A percentile compares a stretch with the other conserved stretches of the same genome.
phyloP scores from a whole-genome alignment of 2,888 invertebrate genomes.

The Nowickia ferox region DNA sequence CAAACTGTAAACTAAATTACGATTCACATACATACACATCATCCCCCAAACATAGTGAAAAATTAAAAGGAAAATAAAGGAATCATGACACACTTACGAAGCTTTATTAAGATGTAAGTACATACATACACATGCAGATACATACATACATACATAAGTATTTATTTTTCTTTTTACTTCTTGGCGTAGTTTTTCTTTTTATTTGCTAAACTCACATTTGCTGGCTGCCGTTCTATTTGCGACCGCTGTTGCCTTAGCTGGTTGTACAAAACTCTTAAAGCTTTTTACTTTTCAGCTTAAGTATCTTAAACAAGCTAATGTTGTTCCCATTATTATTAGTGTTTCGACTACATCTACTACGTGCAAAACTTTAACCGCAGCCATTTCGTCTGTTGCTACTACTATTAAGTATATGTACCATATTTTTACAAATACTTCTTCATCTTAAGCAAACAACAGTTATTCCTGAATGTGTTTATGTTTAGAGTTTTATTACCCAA shows the following conservation, averaged over 20 bases:
- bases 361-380: conserved; percentile 13
- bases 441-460: conserved; percentile 25
- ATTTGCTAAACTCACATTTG: conserved; percentile 40
- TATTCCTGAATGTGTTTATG: conserved; percentile 28
- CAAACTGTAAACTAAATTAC: conserved; percentile 60
- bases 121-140: too few relatives aligned
- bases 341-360: conserved; percentile 40
- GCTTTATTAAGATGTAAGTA: conserved; percentile 56
- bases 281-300: conserved; percentile 68
- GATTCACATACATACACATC: conserved; percentile 25
- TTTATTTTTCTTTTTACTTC: conserved; percentile 24
- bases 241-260: background rate
- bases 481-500: conserved; percentile 40
- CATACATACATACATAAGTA: background rate
- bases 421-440: conserved; percentile 27
- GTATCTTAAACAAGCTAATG: conserved; percentile 69
- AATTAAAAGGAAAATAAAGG: conserved; percentile 45
- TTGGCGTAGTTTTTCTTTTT: background rate
- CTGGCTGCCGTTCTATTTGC: conserved; percentile 47
- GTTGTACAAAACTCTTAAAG: conserved; percentile 51
- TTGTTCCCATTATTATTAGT: conserved; percentile 57
- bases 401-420: background rate
- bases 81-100: conserved; percentile 67
- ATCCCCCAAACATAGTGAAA: conserved; percentile 14
- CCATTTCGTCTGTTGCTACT: conserved; percentile 8